Percentiles rank a stretch among this genome's conserved stretches.
Conservation (phyloP, 2,888 invertebrate genomes). For the Bhutanitis thaidina region DNA sequence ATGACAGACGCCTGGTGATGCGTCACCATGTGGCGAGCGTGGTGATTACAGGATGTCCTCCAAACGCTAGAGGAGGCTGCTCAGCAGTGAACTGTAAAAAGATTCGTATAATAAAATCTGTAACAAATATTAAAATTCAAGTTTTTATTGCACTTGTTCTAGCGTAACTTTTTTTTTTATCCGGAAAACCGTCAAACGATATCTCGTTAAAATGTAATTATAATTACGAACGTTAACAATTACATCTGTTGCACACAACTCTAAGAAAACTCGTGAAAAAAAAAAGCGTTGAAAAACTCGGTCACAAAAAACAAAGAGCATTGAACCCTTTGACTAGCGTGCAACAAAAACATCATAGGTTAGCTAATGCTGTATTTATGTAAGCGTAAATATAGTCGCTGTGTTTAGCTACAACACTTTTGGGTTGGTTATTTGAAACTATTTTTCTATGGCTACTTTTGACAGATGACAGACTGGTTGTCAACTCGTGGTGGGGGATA, state of each 20-base stretch:
- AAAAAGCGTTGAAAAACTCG: slow-evolving; percentile 14
- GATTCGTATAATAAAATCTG: too few relatives aligned
- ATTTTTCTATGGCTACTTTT: slow-evolving; percentile 22
- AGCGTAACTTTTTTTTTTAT: too few relatives aligned
- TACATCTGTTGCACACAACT: slow-evolving; percentile 8
- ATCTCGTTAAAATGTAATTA: slow-evolving; percentile 17
- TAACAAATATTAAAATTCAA: too few relatives aligned
- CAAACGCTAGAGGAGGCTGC: too few relatives aligned
- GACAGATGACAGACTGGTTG: slow-evolving; percentile 44
- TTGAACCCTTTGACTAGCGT: slow-evolving; percentile 25
- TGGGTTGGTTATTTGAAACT: slow-evolving; percentile 18
- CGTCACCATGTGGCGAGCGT: too few relatives aligned
- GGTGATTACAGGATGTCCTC: too few relatives aligned
- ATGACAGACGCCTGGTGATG: too few relatives aligned
- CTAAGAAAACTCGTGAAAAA: not conserved
- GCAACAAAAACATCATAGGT: slow-evolving; percentile 26
- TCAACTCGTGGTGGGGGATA: slow-evolving; percentile 54
- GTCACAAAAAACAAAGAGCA: slow-evolving; percentile 19
- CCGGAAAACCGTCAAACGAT: too few relatives aligned
- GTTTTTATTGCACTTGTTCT: too few relatives aligned
- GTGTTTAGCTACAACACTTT: not conserved
- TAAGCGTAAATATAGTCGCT: slow-evolving; percentile 4
- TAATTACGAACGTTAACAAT: slow-evolving; percentile 7
- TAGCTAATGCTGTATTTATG: slow-evolving; percentile 8
- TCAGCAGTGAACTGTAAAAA: too few relatives aligned